phyloP scores from a whole-genome alignment of 2,888 invertebrate species.

The Agrotis clavis region DNA sequence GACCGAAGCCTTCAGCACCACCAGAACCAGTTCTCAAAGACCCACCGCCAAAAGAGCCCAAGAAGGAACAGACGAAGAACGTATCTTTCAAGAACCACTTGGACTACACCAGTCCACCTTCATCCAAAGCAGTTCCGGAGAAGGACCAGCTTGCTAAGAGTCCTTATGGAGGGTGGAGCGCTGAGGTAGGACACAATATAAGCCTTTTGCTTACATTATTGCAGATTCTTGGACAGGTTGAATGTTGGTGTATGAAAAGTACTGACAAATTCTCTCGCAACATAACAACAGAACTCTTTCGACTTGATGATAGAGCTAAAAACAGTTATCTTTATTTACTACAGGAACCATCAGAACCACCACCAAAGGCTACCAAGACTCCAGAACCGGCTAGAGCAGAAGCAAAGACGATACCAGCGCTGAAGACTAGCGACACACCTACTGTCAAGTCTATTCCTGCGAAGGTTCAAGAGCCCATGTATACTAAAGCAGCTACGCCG shows the following conservation, averaged over 20 bases:
- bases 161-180: constrained; percentile 88
- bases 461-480: constrained; percentile 85
- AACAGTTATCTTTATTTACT: not conserved
- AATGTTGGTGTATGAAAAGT: too few relatives aligned
- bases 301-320: not conserved
- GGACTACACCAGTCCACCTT: constrained; percentile 86
- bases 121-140: constrained; percentile 86
- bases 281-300: not conserved
- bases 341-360: constrained; percentile 81
- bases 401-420: constrained; percentile 81
- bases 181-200: constrained; percentile 75
- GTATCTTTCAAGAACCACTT: constrained; percentile 90
- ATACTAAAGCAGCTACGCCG: constrained; percentile 83
- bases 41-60: constrained; percentile 79
- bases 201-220: too few relatives aligned
- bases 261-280: too few relatives aligned
- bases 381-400: constrained; percentile 83
- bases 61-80: constrained; percentile 88
- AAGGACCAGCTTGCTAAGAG: constrained; percentile 89
- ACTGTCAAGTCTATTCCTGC: constrained; percentile 83
- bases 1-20: constrained; percentile 83
- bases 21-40: constrained; percentile 83
- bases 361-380: constrained; percentile 72
- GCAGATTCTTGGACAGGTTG: too few relatives aligned
- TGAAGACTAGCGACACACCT: constrained; percentile 80